Evolutionary conservation across 2,888 invertebrate genomes (phyloP).

Genomic region (Drosophila antonietae): DNA sequence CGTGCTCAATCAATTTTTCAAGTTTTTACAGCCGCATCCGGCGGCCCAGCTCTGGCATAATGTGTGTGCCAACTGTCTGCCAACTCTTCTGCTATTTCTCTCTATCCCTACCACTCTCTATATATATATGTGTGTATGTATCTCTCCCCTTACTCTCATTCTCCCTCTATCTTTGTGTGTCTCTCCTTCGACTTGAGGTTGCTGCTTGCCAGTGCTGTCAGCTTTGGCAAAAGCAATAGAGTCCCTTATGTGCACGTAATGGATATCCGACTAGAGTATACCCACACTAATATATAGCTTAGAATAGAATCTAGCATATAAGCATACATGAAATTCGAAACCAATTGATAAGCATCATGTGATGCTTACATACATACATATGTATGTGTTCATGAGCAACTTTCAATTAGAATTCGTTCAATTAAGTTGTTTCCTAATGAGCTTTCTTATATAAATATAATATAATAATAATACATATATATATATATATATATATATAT

Average conservation of each 20-base stretch:
- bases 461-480: too few species aligned
- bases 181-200: slow-evolving; percentile 20
- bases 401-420: too few species aligned
- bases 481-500: too few species aligned
- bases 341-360: too few species aligned
- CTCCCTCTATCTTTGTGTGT: background rate
- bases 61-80: slow-evolving; percentile 58
- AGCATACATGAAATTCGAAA: background rate
- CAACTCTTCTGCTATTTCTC: background rate
- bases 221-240: background rate
- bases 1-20: slow-evolving; percentile 79
- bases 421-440: too few species aligned
- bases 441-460: too few species aligned
- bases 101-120: background rate
- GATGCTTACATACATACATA: too few species aligned
- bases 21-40: slow-evolving; percentile 62
- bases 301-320: too few species aligned
- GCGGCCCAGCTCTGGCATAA: slow-evolving; percentile 44
- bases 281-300: background rate
- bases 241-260: too few species aligned
- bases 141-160: slow-evolving; percentile 1
- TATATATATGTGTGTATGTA: too few species aligned
- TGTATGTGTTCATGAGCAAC: too few species aligned
- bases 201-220: slow-evolving; percentile 23
- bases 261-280: background rate